phyloP scores from a whole-genome alignment of 2,888 invertebrate genomes.

The Fissipunctia ypsillon region DNA sequence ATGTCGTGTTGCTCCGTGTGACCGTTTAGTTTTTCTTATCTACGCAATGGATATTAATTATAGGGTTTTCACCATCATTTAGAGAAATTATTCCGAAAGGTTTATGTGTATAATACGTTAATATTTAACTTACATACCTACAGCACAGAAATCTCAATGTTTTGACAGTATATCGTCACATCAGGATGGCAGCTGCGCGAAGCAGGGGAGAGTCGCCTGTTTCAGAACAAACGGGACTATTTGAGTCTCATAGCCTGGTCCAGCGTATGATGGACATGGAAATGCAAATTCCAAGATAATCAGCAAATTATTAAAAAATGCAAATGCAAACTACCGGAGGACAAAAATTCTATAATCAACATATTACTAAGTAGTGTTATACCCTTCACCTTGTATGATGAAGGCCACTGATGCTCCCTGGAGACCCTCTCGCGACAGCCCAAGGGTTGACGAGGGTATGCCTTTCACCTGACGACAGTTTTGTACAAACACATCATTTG shows the following conservation, averaged over 20 bases:
- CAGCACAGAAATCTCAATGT: too few species aligned
- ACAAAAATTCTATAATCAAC: constrained; percentile 1
- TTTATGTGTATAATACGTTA: too few species aligned
- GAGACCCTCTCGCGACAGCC: constrained; percentile 1
- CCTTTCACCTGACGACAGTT: constrained; percentile 37
- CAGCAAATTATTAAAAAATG: background rate
- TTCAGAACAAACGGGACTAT: background rate
- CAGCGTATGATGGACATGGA: background rate
- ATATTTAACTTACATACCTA: too few species aligned
- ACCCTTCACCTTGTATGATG: constrained; percentile 17
- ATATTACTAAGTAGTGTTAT: background rate
- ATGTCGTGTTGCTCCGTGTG: too few species aligned
- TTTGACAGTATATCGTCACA: too few species aligned
- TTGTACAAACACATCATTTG: constrained; percentile 15
- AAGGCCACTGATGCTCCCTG: constrained; percentile 33
- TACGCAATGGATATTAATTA: too few species aligned
- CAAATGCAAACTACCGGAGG: too few species aligned
- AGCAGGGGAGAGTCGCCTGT: too few species aligned
- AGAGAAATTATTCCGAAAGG: too few species aligned
- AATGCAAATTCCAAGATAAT: background rate
- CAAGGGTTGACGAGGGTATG: constrained; percentile 52
- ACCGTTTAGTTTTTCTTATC: too few species aligned
- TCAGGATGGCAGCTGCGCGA: too few species aligned
- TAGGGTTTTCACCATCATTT: too few species aligned
- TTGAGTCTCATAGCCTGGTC: background rate